A percentile compares a stretch with the other conserved stretches of the same genome.
phyloP scores from a whole-genome alignment of 2,888 invertebrate genomes.

The Melieria picta region DNA sequence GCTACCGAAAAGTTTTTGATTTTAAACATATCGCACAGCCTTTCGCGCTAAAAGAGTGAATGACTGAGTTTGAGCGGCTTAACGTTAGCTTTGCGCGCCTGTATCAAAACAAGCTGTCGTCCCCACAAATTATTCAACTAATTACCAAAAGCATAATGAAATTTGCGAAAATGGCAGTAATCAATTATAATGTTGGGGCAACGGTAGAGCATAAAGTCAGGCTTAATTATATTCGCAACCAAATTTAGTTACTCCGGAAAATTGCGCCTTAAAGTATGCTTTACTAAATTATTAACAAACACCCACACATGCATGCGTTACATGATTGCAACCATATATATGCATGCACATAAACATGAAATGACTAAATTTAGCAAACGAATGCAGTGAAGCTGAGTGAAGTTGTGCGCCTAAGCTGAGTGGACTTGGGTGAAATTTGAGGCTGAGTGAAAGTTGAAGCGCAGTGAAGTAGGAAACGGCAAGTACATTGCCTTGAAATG shows the following conservation, averaged over 20 bases:
- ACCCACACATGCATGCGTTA: too few relatives aligned
- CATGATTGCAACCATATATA: too few relatives aligned
- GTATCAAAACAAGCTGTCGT: too few relatives aligned
- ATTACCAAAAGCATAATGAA: slow-evolving; percentile 1
- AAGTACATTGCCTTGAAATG: slow-evolving; percentile 15
- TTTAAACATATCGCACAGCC: too few relatives aligned
- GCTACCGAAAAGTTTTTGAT: too few relatives aligned
- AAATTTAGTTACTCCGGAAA: background rate
- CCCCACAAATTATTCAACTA: background rate
- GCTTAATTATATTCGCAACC: slow-evolving; percentile 15
- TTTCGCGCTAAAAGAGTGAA: too few relatives aligned
- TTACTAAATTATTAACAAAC: slow-evolving; percentile 20
- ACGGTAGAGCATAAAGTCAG: background rate
- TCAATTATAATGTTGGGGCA: too few relatives aligned
- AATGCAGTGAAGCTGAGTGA: background rate
- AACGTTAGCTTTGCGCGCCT: too few relatives aligned
- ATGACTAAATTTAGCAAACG: slow-evolving; percentile 20
- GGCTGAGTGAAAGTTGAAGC: background rate
- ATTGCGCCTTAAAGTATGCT: slow-evolving; percentile 13
- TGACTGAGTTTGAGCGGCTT: too few relatives aligned
- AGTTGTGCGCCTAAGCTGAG: too few relatives aligned
- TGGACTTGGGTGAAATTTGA: background rate
- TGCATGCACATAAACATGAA: slow-evolving; percentile 1
- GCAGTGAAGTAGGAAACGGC: background rate
- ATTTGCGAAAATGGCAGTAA: too few relatives aligned